Evolutionary conservation across 2,888 invertebrate species (phyloP), one percentile per base, ranked within the genome.

Genomic region (Pterostichus madidus): DNA sequence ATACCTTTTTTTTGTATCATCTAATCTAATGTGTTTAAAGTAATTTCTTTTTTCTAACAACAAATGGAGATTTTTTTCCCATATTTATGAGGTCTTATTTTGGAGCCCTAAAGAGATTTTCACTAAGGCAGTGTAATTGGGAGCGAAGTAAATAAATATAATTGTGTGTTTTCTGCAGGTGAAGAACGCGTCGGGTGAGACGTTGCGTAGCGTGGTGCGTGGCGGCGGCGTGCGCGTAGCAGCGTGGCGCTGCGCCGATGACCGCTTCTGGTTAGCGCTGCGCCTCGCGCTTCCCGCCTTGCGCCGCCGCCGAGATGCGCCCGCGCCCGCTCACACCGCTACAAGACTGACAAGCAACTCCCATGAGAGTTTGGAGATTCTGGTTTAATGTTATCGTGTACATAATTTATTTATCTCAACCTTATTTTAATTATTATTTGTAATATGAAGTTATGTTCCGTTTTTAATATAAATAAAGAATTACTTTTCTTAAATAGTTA

Each of bases 181-280:
- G 17, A 91, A 88, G 88, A 91, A 89, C 85, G 86, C 88, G 78
- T 88, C 86, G 85, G 93, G 92, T 84, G 91, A 91, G 89, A 91
- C 91, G 84, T 88, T 92, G 87, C 90, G 90, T 87, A 89, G 88
- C 68, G 87, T 91, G 85, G 86, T 92, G 85, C 90, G 90, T 71
- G 90, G 90, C 8, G 56, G 56, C 5, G 10, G n/a, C 2, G 59
- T 75, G 0, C 81, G 56, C 5, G 75, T 75, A 0, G 35, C 59
- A 5, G 46, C 35, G 7, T 81, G 81, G 81, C 53, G 78, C 10
- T 44, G 39, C 15, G 24, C 91, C 86, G 91, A 91, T 87, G 91
- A 91, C 87, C 91, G 91, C 85, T 94, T 94, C 90, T 94, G 94
- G 94, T 92, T 93, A 84, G 90, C 91, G 86, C 90, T 94, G 86